Evolutionary conservation across 2,888 invertebrate genomes (phyloP).

Genomic region (Seira ritae): DNA sequence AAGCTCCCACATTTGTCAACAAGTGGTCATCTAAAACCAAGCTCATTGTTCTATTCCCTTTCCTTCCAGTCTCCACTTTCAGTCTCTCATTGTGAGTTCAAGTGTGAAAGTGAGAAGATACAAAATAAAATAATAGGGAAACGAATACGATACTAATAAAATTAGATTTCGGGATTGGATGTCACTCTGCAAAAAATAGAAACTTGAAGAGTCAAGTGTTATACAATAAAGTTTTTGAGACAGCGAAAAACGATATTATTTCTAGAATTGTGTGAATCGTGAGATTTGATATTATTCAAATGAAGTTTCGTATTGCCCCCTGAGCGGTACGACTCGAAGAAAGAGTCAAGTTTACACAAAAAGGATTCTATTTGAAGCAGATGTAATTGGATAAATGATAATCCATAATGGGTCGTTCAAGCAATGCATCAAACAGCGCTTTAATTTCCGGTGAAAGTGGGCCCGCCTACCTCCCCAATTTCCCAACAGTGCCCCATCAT

Average conservation of each 20-base stretch:
- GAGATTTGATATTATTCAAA: background rate
- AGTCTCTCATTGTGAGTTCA: background rate
- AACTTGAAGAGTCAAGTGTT: background rate
- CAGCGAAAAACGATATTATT: background rate
- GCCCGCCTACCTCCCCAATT: constrained; percentile 30
- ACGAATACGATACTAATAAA: background rate
- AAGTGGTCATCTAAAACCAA: constrained; percentile 49
- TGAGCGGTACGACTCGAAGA: no score
- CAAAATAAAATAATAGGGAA: background rate
- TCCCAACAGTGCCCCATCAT: background rate
- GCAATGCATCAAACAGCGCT: constrained; percentile 28
- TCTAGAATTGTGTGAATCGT: background rate
- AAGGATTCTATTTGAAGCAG: no score
- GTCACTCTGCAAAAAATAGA: background rate
- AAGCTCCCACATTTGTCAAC: constrained; percentile 34
- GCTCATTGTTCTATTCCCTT: background rate
- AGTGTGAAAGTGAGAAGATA: background rate
- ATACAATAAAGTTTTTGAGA: background rate
- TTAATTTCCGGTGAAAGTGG: constrained; percentile 50
- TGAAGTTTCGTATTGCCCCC: background rate
- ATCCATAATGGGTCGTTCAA: constrained; percentile 52
- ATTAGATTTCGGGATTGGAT: background rate
- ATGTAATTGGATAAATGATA: no score
- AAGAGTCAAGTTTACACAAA: constrained; percentile 8
- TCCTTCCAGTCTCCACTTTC: background rate